Evolutionary conservation across 2,113 vertebrate genomes (phyloP).

Genomic region (Panthera tigris): DNA sequence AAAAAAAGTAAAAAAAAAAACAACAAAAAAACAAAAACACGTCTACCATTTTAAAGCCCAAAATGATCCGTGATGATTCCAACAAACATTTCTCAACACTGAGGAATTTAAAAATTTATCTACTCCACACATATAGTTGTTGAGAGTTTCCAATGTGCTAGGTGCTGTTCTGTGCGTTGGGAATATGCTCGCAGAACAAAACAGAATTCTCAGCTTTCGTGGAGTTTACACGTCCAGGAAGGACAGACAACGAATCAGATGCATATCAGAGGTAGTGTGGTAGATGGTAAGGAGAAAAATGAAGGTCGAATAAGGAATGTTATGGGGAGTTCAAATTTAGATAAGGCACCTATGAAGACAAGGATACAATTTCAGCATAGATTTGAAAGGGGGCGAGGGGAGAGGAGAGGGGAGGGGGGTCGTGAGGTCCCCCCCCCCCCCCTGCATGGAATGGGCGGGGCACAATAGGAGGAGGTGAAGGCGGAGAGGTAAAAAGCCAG

Average conservation of each 20-base stretch:
- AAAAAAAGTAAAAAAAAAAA: too few species aligned
- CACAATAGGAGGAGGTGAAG: not conserved
- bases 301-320: not conserved
- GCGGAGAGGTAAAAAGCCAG: not conserved
- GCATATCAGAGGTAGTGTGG: not conserved
- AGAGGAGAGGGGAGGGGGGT: not conserved
- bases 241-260: not conserved
- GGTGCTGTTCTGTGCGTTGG: not conserved
- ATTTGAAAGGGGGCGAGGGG: not conserved
- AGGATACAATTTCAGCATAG: not conserved
- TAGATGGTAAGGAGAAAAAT: not conserved
- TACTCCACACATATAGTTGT: not conserved
- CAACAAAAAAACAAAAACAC: not conserved
- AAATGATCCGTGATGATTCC: not conserved
- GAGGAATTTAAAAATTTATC: not conserved
- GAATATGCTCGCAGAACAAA: not conserved
- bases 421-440: too few species aligned
- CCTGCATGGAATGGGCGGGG: not conserved
- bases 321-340: not conserved
- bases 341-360: not conserved
- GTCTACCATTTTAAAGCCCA: not conserved
- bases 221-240: not conserved
- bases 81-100: not conserved
- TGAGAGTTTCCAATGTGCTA: not conserved
- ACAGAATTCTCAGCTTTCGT: not conserved